phyloP scores from a whole-genome alignment of 2,797 vertebrate genomes.

The Argentina silus region DNA sequence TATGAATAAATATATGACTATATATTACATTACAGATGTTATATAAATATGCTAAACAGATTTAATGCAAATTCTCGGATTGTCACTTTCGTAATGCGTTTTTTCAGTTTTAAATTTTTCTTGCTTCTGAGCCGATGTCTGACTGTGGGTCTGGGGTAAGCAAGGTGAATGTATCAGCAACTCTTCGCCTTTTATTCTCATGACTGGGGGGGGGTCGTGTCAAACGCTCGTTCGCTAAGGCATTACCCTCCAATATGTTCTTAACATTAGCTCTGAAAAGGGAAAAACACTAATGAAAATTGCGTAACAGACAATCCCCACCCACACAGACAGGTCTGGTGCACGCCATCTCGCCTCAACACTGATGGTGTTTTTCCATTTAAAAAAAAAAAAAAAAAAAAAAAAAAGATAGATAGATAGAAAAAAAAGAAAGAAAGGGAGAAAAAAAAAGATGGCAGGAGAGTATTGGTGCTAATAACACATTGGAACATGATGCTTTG shows the following conservation, averaged over 20 bases:
- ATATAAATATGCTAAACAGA: slow-evolving; percentile 83
- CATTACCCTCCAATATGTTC: slow-evolving; percentile 81
- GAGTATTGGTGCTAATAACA: slow-evolving; percentile 83
- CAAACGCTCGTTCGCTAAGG: slow-evolving; percentile 68
- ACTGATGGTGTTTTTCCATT: slow-evolving; percentile 71
- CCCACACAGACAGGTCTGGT: slow-evolving; percentile 69
- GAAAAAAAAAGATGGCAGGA: slow-evolving; percentile 51
- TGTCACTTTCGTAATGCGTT: slow-evolving; percentile 74
- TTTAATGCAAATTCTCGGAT: slow-evolving; percentile 73
- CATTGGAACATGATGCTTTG: slow-evolving; percentile 80
- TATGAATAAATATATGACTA: slow-evolving; percentile 49
- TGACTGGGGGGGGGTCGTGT: slow-evolving; percentile 62
- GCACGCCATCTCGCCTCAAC: slow-evolving; percentile 61
- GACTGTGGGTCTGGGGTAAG: slow-evolving; percentile 62
- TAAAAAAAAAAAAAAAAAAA: slow-evolving; percentile 45
- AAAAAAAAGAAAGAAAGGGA: not conserved
- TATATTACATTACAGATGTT: slow-evolving; percentile 81
- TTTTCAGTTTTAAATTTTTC: slow-evolving; percentile 62
- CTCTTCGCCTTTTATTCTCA: slow-evolving; percentile 72
- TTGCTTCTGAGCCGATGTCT: slow-evolving; percentile 71
- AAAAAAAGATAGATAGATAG: slow-evolving; percentile 62
- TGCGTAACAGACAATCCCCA: slow-evolving; percentile 72
- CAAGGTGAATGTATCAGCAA: slow-evolving; percentile 79
- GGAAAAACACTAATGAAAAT: slow-evolving; percentile 81
- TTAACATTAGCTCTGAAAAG: slow-evolving; percentile 76